Conservation (phyloP, 2,797 vertebrate genomes). For the Sylvilagus floridanus region DNA sequence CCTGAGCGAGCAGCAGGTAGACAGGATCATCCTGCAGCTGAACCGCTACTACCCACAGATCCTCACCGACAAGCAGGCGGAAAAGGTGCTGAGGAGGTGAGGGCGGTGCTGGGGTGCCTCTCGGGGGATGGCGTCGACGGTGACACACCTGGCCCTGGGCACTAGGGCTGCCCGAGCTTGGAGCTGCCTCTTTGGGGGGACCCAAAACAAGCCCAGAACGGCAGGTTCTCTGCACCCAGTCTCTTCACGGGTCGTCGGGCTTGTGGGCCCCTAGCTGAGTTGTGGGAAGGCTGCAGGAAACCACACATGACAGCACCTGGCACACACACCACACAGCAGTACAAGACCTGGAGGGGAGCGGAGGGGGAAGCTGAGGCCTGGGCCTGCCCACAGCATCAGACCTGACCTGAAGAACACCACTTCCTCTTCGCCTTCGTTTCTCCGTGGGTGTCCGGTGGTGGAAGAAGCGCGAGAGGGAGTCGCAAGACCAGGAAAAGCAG, state of each 20-base stretch:
- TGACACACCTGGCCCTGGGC: not conserved
- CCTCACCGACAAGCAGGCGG: slow-evolving; percentile 96
- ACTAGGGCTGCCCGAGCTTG: not conserved
- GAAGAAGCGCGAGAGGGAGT: not conserved
- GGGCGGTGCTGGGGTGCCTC: not conserved
- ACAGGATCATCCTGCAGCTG: slow-evolving; percentile 97
- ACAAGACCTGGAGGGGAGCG: not conserved
- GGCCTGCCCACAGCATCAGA: not conserved
- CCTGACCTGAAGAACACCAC: not conserved
- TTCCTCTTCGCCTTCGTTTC: not conserved
- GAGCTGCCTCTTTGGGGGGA: not conserved
- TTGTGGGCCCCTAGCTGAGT: not conserved
- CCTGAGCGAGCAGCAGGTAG: slow-evolving; percentile 94
- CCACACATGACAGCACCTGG: not conserved
- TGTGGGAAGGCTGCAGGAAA: not conserved
- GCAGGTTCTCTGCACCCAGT: not conserved
- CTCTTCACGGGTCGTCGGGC: not conserved
- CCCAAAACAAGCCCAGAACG: not conserved
- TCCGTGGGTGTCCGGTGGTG: not conserved
- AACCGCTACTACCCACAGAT: slow-evolving; percentile 98
- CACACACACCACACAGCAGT: too few species aligned
- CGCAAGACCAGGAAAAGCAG: too few species aligned
- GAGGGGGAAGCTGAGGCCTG: not conserved
- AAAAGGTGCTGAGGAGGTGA: slow-evolving; percentile 89
- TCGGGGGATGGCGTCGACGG: not conserved